These are phyloP conservation scores for Phodopus roborovskii DNA, from an alignment of 2,113 vertebrate species.

Conservation along the genomic window DNA sequence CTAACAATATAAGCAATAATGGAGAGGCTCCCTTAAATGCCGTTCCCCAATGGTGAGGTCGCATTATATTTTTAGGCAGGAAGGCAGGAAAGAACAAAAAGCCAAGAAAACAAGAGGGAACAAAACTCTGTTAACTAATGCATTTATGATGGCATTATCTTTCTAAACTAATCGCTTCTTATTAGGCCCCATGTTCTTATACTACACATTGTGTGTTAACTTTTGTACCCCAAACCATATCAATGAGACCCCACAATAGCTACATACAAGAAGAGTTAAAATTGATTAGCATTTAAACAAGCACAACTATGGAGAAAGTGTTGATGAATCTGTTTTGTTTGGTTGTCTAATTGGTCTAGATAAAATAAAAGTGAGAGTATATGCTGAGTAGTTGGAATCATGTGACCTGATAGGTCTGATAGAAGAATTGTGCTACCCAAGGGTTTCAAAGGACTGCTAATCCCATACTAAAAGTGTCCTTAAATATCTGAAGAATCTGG, in stretches of 20 bases:
- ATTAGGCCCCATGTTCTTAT: background rate
- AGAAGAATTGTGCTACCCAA: background rate
- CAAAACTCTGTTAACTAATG: background rate
- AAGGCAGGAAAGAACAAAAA: background rate
- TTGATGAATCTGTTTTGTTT: constrained; percentile 7
- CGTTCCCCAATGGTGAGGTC: no score
- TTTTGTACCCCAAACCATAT: background rate
- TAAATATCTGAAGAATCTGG: background rate
- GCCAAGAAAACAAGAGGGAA: background rate
- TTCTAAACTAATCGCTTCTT: background rate
- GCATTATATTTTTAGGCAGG: background rate
- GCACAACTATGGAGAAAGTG: background rate
- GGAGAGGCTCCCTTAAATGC: no score
- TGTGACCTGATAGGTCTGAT: background rate
- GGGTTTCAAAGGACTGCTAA: background rate
- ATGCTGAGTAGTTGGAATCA: background rate
- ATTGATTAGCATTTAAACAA: background rate
- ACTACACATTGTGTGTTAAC: background rate
- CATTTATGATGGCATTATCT: background rate
- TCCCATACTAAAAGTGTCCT: background rate
- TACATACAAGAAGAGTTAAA: background rate
- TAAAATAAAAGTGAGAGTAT: background rate
- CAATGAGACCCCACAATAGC: background rate
- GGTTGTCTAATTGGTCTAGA: background rate
- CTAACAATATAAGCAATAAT: no score